Conservation (phyloP, 2,888 invertebrate genomes). For the Sesia bembeciformis region DNA sequence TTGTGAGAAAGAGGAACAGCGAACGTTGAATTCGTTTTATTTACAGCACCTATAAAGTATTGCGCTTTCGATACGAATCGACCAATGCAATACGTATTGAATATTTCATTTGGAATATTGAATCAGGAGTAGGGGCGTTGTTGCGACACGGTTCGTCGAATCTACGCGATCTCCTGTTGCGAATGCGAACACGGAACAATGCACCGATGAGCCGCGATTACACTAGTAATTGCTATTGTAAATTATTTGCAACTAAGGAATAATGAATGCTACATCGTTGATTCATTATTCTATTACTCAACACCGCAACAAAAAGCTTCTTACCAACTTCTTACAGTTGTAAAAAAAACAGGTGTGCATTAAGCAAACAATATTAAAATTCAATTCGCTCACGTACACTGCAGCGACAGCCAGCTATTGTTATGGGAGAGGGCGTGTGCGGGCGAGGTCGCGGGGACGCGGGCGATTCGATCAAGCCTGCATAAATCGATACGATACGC, state of each 20-base stretch:
- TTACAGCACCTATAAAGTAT: constrained; percentile 26
- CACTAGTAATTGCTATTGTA: constrained; percentile 10
- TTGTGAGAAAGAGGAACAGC: constrained; percentile 3
- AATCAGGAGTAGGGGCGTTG: constrained; percentile 21
- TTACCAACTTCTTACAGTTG: neutral
- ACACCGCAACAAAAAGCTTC: neutral
- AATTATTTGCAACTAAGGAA: no score
- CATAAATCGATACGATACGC: constrained; percentile 70
- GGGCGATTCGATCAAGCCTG: constrained; percentile 64
- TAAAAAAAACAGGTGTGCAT: neutral
- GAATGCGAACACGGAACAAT: constrained; percentile 12
- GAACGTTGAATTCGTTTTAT: constrained; percentile 13
- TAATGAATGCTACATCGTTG: neutral
- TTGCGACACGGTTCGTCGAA: constrained; percentile 13
- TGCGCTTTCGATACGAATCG: constrained; percentile 34
- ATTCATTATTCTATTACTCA: neutral
- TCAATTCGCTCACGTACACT: constrained; percentile 22
- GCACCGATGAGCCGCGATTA: constrained; percentile 26
- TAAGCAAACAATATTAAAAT: constrained; percentile 18
- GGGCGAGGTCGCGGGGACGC: constrained; percentile 18
- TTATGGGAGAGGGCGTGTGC: constrained; percentile 25
- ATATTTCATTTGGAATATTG: constrained; percentile 55
- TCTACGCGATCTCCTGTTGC: constrained; percentile 10
- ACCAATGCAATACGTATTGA: constrained; percentile 41
- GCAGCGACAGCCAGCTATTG: constrained; percentile 34